Base-by-base conservation (phyloP, 2,797 vertebrate genomes). In the Gadopsis bispinosus region DNA sequence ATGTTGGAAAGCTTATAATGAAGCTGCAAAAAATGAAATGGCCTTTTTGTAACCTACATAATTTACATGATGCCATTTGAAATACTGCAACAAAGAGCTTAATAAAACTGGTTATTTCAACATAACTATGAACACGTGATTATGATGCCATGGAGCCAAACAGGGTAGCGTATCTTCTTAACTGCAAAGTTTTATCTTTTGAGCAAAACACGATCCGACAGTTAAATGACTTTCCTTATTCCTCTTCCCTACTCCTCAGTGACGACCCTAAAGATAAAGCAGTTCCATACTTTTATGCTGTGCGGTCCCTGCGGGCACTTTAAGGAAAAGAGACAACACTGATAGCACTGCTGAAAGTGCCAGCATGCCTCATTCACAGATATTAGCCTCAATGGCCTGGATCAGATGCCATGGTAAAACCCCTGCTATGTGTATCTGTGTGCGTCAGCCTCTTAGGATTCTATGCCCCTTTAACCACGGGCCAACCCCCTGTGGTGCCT, bases 341-440 rank as follows among this genome's bases (percentile, higher is more conserved):
- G 81, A 84, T 78, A 76, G 76, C 70, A 17, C 7, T 51, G 80
- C 87, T 82, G 72, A 90, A 84, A 81, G 76, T 90, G 83, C 86
- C 83, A 80, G 81, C 85, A 78, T 75, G 76, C 59, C 85, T 87
- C 87, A 71, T 91, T 94, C 92, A 93, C 91, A 93, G 83, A 87
- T 89, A 94, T 95, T 94, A 95, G 92, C 85, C 89, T 94, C 89
- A 94, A 93, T 92, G 91, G 90, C 75, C 81, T 54, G 77, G 69
- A 83, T 89, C 87, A 91, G 89, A 90, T 87, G 85, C 88, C 88
- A 89, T 84, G 84, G 71, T 82, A 58, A 75, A 88, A 85, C 87
- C 90, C 94, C 93, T 31, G 92, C 93, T 91, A 94, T 59, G 88
- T 53, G 55, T 58, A 50, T 64, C 68, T 80, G 68, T 75, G 69